Conservation (phyloP, 2,113 vertebrate species). For the Anhinga rufa region DNA sequence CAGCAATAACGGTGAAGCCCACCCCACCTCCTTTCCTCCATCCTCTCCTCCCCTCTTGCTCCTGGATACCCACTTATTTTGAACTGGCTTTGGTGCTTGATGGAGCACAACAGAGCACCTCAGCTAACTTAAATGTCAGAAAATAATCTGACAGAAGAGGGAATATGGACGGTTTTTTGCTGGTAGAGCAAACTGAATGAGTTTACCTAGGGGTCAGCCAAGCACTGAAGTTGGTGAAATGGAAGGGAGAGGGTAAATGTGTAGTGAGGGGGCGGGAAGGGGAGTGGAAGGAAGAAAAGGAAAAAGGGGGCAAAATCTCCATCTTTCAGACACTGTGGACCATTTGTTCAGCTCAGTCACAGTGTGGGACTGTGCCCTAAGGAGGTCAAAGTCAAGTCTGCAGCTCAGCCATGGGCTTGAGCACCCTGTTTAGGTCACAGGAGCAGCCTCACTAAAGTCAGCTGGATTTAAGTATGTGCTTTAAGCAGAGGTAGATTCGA, state of each 20-base stretch:
- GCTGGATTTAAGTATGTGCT: background rate
- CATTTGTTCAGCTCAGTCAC: background rate
- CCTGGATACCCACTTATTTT: background rate
- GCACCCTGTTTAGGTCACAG: background rate
- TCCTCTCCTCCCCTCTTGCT: background rate
- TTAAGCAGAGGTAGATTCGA: background rate
- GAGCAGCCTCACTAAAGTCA: background rate
- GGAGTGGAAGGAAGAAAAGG: background rate
- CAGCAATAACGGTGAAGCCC: background rate
- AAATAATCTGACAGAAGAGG: background rate
- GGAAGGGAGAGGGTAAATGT: background rate
- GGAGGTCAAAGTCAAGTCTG: background rate
- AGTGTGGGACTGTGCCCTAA: background rate
- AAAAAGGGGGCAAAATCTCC: background rate
- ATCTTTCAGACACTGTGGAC: background rate
- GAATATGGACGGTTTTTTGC: background rate
- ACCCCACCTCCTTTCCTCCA: background rate
- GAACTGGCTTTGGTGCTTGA: background rate
- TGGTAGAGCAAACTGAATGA: background rate
- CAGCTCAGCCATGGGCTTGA: background rate
- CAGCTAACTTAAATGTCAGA: background rate
- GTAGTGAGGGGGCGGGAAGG: background rate
- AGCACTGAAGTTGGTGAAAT: background rate
- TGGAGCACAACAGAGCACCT: background rate
- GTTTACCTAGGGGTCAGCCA: background rate